Conservation (phyloP, 2,113 vertebrate genomes). For the Larimichthys crocea region DNA sequence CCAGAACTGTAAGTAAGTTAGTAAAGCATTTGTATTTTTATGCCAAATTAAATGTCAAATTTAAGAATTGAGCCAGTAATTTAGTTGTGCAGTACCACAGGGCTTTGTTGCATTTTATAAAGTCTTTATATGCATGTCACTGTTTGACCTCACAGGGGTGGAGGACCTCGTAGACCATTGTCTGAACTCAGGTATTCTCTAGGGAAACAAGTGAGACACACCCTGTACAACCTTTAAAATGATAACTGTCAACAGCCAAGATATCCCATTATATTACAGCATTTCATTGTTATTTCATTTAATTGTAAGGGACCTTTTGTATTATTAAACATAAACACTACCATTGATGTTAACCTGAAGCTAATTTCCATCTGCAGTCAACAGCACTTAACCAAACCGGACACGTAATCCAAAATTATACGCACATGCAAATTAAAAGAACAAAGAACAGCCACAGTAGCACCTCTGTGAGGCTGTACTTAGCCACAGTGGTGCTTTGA, state of each 20-base stretch:
- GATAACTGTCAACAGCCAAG: background rate
- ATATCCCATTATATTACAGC: background rate
- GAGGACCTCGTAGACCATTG: too few relatives aligned
- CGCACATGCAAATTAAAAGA: background rate
- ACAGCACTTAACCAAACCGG: background rate
- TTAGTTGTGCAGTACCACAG: background rate
- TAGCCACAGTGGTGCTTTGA: background rate
- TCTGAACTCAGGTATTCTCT: too few relatives aligned
- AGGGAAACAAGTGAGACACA: background rate
- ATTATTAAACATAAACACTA: background rate
- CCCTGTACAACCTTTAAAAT: background rate
- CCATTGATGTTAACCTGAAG: background rate
- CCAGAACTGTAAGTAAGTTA: background rate
- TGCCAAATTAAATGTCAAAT: background rate
- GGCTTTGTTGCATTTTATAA: background rate
- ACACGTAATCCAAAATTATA: background rate
- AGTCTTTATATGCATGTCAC: background rate
- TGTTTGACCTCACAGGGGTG: background rate
- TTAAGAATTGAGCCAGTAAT: background rate
- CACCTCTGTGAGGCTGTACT: background rate
- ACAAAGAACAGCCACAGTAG: background rate
- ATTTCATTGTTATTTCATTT: background rate
- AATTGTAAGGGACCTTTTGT: background rate
- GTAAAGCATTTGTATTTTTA: background rate
- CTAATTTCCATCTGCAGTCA: background rate